Base-by-base conservation (phyloP, 2,888 invertebrate species). In the Acrobasis consociella region DNA sequence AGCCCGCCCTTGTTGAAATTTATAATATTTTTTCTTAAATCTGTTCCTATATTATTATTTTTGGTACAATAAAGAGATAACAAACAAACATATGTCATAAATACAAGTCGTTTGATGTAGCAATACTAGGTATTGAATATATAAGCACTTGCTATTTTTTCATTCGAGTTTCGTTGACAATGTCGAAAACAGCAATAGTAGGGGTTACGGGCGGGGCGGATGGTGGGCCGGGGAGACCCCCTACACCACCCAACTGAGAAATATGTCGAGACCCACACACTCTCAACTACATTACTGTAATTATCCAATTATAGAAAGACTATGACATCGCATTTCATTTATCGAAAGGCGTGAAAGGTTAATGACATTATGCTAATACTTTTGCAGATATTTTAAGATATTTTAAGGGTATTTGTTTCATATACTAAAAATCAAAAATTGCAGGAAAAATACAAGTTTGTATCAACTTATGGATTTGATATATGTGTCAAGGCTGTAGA, bases 271-370 rank as follows among this genome's bases (percentile, higher is more conserved):
- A 85, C 84, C 79, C 82, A 85, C 87, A 85, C 88, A 78, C 78
- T 77, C 80, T 71, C 80, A 78, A 80, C 83, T 86, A 88, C 89
- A 90, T 91, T 90, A 90, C 84, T 82, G 83, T 91, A 91, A 91
- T 90, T 89, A 91, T 87, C 84, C 85, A 86, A 89, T 89, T 89
- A 89, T 81, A 77, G 77, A 76, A 76, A 81, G 76, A 76, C 75
- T 76, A 72, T 75, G 73, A 80, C 76, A 70, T 69, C 70, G 69
- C 75, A 72, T 78, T 77, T 72, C 64, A 65, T 66, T 64, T 61
- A 50, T 61, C 22, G 56, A 56, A 65, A 60, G 58, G 55, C 31
- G 37, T 46, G 52, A 62, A 56, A 66, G 68, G 65, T 70, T 58
- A 59, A 66, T 60, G 69, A 66, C 68, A 65, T 61, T 50, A 46